Base-by-base conservation (phyloP, 2,888 invertebrate genomes). In the Pandemis cinnamomeana region DNA sequence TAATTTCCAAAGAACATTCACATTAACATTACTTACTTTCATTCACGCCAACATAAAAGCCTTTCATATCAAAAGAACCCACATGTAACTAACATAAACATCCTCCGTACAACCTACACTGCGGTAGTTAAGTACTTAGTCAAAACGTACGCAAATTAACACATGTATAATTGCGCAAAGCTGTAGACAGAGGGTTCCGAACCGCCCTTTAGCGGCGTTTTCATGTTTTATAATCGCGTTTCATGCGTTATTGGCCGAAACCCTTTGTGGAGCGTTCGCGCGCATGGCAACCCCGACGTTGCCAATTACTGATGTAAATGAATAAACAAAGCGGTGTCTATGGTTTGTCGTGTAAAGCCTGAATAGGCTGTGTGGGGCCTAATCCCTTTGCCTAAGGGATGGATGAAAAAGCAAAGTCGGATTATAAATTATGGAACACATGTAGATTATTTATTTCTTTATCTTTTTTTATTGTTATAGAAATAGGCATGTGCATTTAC, bases 201-300 rank as follows among this genome's bases (percentile, higher is more conserved):
- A 70, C 72, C 72, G 64, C 74, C 74, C 74, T 74, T 74, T 74
- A 71, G 58, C 73, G 61, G 74, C 74, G 74, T 74, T 74, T 74
- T 74, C 74, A 74, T 74, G 73, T 73, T 74, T 74, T 74, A 71
- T 74, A 74, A 74, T 74, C 74, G 70, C 44, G 74, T 74, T 74
- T 61, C 74, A 74, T 74, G 74, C 74, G 74, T 74, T 74, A 74
- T 74, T 74, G 74, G 74, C 70, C 55, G 55, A 67, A 71, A 60
- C 67, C 70, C 71, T 74, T 74, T 74, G 74, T 74, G 67, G 74
- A 36, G 60, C 67, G 71, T 66, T 73, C 66, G 73, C 67, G n/a
- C 58, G 62, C 62, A 51, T 55, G 68, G 67, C 67, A 67, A 67
- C 67, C 51, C 53, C 66, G 66, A 46, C 66, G 66, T 48, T 58